Base-by-base conservation (phyloP, 1,140 invertebrate species). In the Meloidogyne floridensis region DNA sequence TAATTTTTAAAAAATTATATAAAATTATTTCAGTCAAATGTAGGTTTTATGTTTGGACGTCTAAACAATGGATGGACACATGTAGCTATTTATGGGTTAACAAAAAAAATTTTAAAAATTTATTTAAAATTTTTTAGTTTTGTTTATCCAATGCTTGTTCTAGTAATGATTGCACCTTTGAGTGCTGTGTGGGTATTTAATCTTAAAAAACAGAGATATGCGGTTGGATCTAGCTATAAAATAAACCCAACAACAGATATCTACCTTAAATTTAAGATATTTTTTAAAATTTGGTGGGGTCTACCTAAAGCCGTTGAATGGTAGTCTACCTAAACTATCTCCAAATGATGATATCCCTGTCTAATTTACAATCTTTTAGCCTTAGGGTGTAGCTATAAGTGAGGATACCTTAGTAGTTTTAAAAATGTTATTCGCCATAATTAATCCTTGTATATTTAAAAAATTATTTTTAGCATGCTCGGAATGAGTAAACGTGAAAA, bases 401-500 rank as follows among this genome's bases (percentile, higher is more conserved):
- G 32, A 32, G 32, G 32, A 32, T 32, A 32, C 2, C 32, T 32
- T 32, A 32, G 1, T 32, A 2, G 1, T 32, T 32, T 32, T 32
- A 32, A 32, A 32, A 32, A 32, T 32, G 1, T 32, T 32, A 32
- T 32, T 32, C 32, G 2, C 32, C 32, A 32, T 32, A 32, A 32
- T 32, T 32, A 32, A 32, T 32, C 32, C 32, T 32, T 32, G 32
- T 32, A 32, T 32, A 1, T 32, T n/a, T 54, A n/a, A 11, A 43
- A 53, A 72, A n/a, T 32, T 79, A 51, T 42, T 72, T 70, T 79
- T 42, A 79, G 69, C 71, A 88, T 89, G 84, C 82, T 89, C 11
- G 87, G 87, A 47, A 89, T 89, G 87, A 87, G 88, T 59, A 89
- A 89, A 84, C 75, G 87, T 75, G 87, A 89, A 73, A 88, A 88